phyloP scores from a whole-genome alignment of 1,140 invertebrate species.

The Achatina immaculata region DNA sequence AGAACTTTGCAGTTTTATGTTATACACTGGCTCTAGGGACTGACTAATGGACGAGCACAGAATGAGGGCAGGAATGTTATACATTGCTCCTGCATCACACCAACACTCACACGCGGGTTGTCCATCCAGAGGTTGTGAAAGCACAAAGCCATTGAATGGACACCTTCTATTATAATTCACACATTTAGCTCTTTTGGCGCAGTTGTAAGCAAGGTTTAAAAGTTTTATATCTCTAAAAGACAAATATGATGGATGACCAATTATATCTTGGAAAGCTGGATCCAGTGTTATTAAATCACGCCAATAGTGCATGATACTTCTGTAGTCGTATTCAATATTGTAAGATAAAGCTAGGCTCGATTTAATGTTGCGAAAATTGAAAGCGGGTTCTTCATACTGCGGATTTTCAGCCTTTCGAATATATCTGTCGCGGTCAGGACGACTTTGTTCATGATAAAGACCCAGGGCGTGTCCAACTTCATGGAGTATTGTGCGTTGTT shows the following conservation, averaged over 20 bases:
- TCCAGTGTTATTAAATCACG: too few species aligned
- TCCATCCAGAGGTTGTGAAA: background rate
- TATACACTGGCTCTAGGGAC: background rate
- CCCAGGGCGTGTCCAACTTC: conserved; percentile 73
- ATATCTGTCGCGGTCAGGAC: conserved; percentile 77
- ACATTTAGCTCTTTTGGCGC: too few species aligned
- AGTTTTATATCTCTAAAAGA: conserved; percentile 58
- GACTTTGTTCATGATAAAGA: conserved; percentile 77
- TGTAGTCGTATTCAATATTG: too few species aligned
- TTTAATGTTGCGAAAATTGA: conserved; percentile 72
- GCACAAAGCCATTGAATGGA: background rate
- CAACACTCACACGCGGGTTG: conserved; percentile 1
- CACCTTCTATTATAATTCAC: conserved; percentile 1
- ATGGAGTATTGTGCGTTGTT: conserved; percentile 62
- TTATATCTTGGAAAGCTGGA: too few species aligned
- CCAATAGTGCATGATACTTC: too few species aligned
- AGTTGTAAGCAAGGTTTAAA: conserved; percentile 55
- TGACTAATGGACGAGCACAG: background rate
- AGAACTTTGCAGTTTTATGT: background rate
- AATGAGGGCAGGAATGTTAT: background rate
- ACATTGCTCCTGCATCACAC: background rate
- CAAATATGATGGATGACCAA: conserved; percentile 40
- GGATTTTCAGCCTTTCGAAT: conserved; percentile 77
- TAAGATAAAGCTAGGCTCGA: conserved; percentile 50
- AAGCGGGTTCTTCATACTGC: conserved; percentile 72